Evolutionary conservation across 2,888 invertebrate genomes (phyloP).

Genomic region (Trissonchulus sp.): DNA sequence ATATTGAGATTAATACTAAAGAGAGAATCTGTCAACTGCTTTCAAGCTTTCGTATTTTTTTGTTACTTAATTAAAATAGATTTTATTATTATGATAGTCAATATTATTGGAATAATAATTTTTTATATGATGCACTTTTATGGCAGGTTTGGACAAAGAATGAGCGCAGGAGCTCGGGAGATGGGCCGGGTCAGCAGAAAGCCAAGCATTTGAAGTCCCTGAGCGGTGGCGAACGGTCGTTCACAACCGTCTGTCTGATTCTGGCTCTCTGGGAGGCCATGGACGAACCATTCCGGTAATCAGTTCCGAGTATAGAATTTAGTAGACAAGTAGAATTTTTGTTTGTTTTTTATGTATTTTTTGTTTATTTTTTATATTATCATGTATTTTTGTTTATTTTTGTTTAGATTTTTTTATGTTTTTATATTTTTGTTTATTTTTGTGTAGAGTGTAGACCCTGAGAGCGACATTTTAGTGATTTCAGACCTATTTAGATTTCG

Average conservation of each 20-base stretch:
- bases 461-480: too few species aligned
- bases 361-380: too few species aligned
- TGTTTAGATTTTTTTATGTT: too few species aligned
- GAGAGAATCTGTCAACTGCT: not conserved
- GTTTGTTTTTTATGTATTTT: too few species aligned
- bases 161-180: not conserved
- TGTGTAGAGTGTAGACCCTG: too few species aligned
- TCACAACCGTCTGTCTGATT: slow-evolving; percentile 86
- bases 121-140: not conserved
- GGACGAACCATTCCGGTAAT: slow-evolving; percentile 75
- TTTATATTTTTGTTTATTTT: too few species aligned
- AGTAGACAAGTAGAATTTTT: too few species aligned
- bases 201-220: slow-evolving; percentile 59
- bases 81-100: too few species aligned
- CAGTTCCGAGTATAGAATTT: too few species aligned
- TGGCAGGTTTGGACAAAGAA: not conserved
- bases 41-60: not conserved
- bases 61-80: too few species aligned
- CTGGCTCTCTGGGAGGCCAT: slow-evolving; percentile 87
- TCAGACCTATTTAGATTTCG: too few species aligned
- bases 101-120: not conserved
- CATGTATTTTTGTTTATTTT: too few species aligned
- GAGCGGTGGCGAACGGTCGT: slow-evolving; percentile 84
- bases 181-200: not conserved
- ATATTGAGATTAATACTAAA: not conserved